Evolutionary conservation across 2,888 invertebrate genomes (phyloP).

Genomic region (Theretra japonica): DNA sequence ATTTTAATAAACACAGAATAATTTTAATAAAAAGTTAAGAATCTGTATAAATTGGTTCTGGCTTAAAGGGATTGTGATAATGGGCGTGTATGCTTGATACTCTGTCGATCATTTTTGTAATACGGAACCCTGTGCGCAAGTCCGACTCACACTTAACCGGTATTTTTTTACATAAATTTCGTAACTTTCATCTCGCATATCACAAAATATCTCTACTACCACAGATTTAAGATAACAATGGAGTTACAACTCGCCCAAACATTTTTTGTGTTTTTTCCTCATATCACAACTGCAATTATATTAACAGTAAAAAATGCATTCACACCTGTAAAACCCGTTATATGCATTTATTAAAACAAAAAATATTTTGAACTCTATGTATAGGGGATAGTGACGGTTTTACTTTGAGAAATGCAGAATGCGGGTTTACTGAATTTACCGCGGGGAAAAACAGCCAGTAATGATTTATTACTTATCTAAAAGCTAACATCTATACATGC

Average conservation of each 20-base stretch:
- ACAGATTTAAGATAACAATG: constrained; percentile 2
- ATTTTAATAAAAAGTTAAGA: no score
- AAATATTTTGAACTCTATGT: neutral
- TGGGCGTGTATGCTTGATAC: no score
- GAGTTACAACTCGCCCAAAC: constrained; percentile 4
- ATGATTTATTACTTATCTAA: neutral
- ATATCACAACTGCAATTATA: constrained; percentile 10
- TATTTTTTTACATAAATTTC: neutral
- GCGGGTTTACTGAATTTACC: neutral
- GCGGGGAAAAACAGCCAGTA: neutral
- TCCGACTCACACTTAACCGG: no score
- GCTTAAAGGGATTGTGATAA: no score
- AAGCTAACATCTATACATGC: neutral
- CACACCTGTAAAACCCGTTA: constrained; percentile 17
- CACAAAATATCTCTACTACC: neutral
- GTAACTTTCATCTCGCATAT: neutral
- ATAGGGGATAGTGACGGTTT: neutral
- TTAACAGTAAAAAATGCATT: constrained; percentile 25
- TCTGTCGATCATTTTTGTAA: no score
- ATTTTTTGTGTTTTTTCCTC: constrained; percentile 19
- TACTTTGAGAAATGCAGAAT: neutral
- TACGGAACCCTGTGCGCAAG: no score
- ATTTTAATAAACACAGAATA: no score
- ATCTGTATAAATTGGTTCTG: no score
- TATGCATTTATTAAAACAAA: neutral